phyloP scores from a whole-genome alignment of 2,113 vertebrate species.

The Gila orcuttii region DNA sequence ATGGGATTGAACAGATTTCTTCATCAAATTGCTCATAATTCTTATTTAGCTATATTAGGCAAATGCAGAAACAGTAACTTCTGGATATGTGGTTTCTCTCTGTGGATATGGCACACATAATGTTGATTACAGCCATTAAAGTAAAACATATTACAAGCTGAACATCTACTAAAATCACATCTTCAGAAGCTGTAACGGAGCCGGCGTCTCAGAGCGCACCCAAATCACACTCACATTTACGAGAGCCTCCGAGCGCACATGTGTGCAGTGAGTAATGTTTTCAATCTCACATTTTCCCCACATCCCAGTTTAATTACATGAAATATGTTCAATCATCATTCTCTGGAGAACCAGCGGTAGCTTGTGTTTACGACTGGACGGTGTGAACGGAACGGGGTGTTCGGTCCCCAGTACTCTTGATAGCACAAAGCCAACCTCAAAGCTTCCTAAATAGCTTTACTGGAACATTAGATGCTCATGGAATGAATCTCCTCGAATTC shows the following conservation, averaged over 20 bases:
- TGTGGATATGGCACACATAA: background rate
- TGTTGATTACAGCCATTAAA: slow-evolving; percentile 41
- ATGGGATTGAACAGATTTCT: slow-evolving; percentile 4
- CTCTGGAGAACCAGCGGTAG: slow-evolving; percentile 26
- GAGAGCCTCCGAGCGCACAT: slow-evolving; percentile 22
- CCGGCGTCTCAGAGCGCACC: slow-evolving; percentile 1
- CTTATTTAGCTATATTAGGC: slow-evolving; percentile 19
- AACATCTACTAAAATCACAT: slow-evolving; percentile 36
- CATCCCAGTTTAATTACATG: slow-evolving; percentile 49
- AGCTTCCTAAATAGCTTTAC: background rate
- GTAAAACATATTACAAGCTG: slow-evolving; percentile 10
- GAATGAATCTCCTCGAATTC: background rate
- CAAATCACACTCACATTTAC: slow-evolving; percentile 36
- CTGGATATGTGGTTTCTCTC: slow-evolving; percentile 10
- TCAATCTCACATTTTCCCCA: slow-evolving; percentile 46
- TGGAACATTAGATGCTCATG: background rate
- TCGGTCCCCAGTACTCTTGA: background rate
- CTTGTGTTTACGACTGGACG: slow-evolving; percentile 30
- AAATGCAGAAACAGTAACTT: background rate
- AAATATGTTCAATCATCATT: slow-evolving; percentile 44
- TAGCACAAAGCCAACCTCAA: slow-evolving; percentile 10
- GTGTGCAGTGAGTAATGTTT: slow-evolving; percentile 44
- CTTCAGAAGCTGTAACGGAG: background rate
- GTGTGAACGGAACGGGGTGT: background rate
- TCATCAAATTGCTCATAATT: slow-evolving; percentile 25